These are phyloP conservation scores for Dromococcyx pavoninus DNA, from an alignment of 2,797 vertebrate genomes.

Conservation along the genomic window DNA sequence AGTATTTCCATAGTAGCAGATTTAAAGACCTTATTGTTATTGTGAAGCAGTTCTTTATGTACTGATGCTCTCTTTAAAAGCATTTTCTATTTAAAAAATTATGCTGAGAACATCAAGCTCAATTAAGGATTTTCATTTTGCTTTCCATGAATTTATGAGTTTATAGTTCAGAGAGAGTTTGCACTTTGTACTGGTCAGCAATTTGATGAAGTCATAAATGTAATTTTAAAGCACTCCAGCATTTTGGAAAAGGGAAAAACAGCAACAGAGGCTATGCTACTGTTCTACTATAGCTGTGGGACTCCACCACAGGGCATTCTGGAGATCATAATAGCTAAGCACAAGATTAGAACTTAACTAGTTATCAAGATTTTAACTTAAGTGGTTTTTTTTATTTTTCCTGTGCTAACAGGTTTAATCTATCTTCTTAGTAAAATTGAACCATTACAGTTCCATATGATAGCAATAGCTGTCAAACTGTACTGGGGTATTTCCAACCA, in stretches of 20 bases:
- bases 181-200: neutral
- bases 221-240: neutral
- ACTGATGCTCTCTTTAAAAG: neutral
- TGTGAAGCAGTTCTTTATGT: neutral
- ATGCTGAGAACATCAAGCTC: neutral
- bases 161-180: neutral
- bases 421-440: neutral
- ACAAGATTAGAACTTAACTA: neutral
- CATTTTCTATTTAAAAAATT: neutral
- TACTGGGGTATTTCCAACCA: neutral
- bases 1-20: neutral
- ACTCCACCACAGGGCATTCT: neutral
- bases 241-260: neutral
- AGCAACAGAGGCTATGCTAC: neutral
- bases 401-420: neutral
- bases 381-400: neutral
- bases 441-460: neutral
- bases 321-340: rapidly evolving
- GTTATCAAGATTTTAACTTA: neutral
- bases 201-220: neutral
- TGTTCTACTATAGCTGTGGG: neutral
- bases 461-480: neutral
- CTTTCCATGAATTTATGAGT: neutral
- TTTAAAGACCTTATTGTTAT: neutral
- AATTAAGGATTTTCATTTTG: neutral